These are phyloP conservation scores for Melolontha melolontha DNA, from an alignment of 2,888 invertebrate species.

Conservation along the genomic window DNA sequence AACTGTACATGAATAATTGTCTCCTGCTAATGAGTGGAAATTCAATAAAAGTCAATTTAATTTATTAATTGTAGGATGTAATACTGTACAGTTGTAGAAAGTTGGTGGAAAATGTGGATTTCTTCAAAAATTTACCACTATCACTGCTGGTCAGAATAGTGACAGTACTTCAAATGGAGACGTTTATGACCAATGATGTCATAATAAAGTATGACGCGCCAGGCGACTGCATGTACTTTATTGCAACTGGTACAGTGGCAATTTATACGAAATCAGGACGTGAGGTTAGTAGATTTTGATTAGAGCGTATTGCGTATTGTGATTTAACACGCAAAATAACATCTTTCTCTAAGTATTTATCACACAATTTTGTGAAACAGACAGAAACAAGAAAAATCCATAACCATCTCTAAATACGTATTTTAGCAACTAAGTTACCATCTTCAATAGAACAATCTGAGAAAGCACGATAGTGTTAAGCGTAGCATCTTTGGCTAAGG, in stretches of 20 bases:
- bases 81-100: constrained; percentile 66
- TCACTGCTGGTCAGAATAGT: constrained; percentile 57
- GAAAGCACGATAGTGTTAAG: too few relatives aligned
- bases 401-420: too few relatives aligned
- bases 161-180: constrained; percentile 56
- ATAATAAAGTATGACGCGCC: constrained; percentile 61
- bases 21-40: too few relatives aligned
- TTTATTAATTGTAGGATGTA: constrained; percentile 28
- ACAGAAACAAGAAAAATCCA: too few relatives aligned
- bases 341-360: too few relatives aligned
- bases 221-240: constrained; percentile 63
- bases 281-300: constrained; percentile 56
- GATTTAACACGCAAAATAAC: too few relatives aligned
- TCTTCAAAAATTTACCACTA: constrained; percentile 61
- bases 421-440: too few relatives aligned
- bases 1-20: too few relatives aligned
- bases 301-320: neutral
- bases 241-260: constrained; percentile 65
- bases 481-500: too few relatives aligned
- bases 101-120: constrained; percentile 60
- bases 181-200: constrained; percentile 62
- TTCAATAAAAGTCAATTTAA: neutral
- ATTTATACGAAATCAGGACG: constrained; percentile 62
- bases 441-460: too few relatives aligned
- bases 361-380: too few relatives aligned